Evolutionary conservation across 2,113 vertebrate genomes (phyloP).

Genomic region (Tringa solitaria): DNA sequence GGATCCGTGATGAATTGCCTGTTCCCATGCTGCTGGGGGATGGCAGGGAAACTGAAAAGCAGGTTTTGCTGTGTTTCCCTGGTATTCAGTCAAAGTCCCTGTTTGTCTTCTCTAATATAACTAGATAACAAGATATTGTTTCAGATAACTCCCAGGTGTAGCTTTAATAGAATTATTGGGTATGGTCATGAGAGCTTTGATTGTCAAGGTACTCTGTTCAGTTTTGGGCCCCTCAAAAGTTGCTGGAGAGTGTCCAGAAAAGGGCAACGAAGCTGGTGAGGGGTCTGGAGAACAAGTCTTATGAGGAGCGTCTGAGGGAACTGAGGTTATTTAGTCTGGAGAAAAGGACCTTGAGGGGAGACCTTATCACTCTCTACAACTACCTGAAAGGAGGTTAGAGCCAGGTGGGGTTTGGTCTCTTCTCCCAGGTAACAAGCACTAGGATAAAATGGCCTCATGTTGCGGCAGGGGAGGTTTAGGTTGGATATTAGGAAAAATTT

Average conservation of each 20-base stretch:
- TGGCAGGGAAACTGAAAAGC: neutral
- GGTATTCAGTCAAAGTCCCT: neutral
- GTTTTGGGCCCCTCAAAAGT: neutral
- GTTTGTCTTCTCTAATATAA: neutral
- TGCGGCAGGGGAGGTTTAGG: neutral
- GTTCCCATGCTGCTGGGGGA: neutral
- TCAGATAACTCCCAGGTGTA: neutral
- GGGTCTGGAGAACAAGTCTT: neutral
- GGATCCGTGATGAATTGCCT: neutral
- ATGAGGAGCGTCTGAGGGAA: neutral
- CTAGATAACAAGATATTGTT: neutral
- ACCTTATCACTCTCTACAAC: neutral
- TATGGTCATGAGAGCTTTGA: neutral
- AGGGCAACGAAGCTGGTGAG: neutral
- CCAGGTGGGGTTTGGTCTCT: neutral
- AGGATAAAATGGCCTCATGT: neutral
- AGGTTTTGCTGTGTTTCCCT: neutral
- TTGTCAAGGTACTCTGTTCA: neutral
- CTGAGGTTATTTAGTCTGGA: neutral
- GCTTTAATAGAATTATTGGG: neutral
- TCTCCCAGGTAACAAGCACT: neutral
- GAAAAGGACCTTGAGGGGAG: neutral
- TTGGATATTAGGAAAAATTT: neutral
- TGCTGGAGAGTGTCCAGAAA: neutral
- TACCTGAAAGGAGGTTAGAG: neutral